Base-by-base conservation (phyloP, 2,113 vertebrate species). In the Narcine bancroftii region DNA sequence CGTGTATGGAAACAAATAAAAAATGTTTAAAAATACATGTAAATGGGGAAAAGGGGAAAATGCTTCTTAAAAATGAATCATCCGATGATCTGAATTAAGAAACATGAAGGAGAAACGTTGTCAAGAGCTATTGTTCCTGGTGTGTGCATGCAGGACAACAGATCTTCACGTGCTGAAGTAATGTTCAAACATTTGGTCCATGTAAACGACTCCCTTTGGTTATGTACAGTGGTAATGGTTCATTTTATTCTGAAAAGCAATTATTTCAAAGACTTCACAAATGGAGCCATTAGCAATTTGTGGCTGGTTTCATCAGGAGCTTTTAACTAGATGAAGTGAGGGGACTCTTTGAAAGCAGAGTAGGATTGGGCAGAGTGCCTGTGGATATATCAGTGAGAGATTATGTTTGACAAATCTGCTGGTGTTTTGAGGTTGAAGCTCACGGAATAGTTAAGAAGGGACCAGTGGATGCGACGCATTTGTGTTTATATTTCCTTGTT, bases 261-360 rank as follows among this genome's bases (percentile, higher is more conserved):
- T 53, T 83, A 83, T 53, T n/a, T 83, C 47, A 83, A 83, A 83
- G 79, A 13, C 53, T 83, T 77, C 47, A n/a, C 47, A 83, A 83
- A 83, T 53, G 33, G 47, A 83, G 79, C 29, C 15, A 56, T 83
- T 56, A 56, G 10, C 24, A 53, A 47, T 47, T 53, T 83, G 79
- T 56, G 47, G 50, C 53, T 83, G 29, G 79, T n/a, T 83, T 83
- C 29, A 81, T 45, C 47, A 83, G 10, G 24, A 33, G 50, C 50
- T 83, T 83, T 83, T 11, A 53, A n/a, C 15, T 4, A 11, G 53
- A 83, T n/a, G 3, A 53, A 50, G 50, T 83, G 79, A 63, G 60
- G 17, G 60, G 3, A 15, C 60, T 63, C 60, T 63, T 15, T 11
- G 17, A 5, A 63, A 63, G 17, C 60, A 11, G 60, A 0, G 17